Evolutionary conservation across 1,140 invertebrate genomes (phyloP).

Genomic region (Diorhabda elongata): DNA sequence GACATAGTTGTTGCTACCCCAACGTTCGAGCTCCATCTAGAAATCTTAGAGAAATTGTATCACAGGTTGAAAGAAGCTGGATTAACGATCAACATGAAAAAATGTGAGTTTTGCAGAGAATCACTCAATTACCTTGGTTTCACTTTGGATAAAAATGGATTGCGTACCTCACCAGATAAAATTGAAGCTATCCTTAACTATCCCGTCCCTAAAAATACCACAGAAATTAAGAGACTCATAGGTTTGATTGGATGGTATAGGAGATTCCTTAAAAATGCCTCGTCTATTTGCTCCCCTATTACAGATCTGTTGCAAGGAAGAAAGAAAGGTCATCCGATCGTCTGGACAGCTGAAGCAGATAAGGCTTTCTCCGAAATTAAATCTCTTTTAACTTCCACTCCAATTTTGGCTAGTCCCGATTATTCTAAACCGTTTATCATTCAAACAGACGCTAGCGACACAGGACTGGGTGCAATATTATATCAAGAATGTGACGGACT

Average conservation of each 20-base stretch:
- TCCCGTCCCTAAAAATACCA: conserved; percentile 29
- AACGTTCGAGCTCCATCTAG: conserved; percentile 23
- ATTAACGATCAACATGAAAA: background rate
- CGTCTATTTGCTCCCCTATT: conserved; percentile 8
- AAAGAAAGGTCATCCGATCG: conserved; percentile 8
- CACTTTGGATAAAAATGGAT: conserved; percentile 4
- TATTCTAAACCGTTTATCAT: conserved; percentile 18
- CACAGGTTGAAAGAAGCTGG: background rate
- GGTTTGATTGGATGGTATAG: conserved; percentile 21
- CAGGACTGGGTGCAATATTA: conserved; percentile 33
- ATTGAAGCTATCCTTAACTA: conserved; percentile 40
- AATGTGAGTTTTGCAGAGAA: too few species aligned
- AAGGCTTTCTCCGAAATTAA: conserved; percentile 8
- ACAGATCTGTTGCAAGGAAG: conserved; percentile 37
- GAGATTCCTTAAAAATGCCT: conserved; percentile 16
- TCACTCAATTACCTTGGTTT: conserved; percentile 22
- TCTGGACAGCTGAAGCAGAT: conserved; percentile 9
- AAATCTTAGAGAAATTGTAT: conserved; percentile 7
- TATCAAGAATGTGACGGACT: conserved; percentile 24
- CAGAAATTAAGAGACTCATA: conserved; percentile 20
- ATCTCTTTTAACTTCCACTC: conserved; percentile 2
- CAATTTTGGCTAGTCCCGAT: conserved; percentile 22
- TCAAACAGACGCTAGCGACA: conserved; percentile 30
- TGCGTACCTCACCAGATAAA: conserved; percentile 13
- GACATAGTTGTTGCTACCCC: conserved; percentile 34